Base-by-base conservation (phyloP, 2,113 vertebrate species). In the Drymodes brunneopygia region DNA sequence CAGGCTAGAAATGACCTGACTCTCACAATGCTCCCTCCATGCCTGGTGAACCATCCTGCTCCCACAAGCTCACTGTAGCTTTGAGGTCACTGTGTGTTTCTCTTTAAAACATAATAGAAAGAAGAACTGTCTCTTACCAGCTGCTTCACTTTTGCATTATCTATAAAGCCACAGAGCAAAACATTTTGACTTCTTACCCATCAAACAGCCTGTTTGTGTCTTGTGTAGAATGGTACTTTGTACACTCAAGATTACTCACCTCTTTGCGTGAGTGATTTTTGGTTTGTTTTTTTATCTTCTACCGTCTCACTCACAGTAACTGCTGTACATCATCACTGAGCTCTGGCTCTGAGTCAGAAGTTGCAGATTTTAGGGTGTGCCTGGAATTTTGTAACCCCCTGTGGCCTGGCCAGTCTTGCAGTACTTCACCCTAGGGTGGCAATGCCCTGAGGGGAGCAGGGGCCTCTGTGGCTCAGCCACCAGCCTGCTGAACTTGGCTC, bases 1-100 rank as follows among this genome's bases (percentile, higher is more conserved):
- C 7, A n/a, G 11, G 38, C 31, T 38, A 20, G 45, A 35, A 57
- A 51, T 1, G 5, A 51, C 38, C n/a, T 6, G 7, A 57, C 21
- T 64, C 53, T 45, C 0, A 1, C 7, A 1, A 5, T 20, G 6
- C 4, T 21, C 35, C 8, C 40, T 65, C 36, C 27, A 4, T 5
- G 35, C 35, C 29, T 6, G 2, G 4, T 29, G 15, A 33, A 11
- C 17, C 6, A 11, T 69, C 27, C 36, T 44, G 54, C 27, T 60
- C 14, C 35, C 24, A 47, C 27, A 24, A 22, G 9, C 25, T 29
- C 3, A 1, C 12, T 40, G 36, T 6, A 23, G 10, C 20, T 18
- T 56, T 56, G 50, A 72, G 60, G n/a, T 31, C 73, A 62, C 48
- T 35, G 10, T 36, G 3, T 72, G 16, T 33, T 60, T 47, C 31